phyloP scores from a whole-genome alignment of 23 tunicate genomes.

The Halocynthia roretzi region DNA sequence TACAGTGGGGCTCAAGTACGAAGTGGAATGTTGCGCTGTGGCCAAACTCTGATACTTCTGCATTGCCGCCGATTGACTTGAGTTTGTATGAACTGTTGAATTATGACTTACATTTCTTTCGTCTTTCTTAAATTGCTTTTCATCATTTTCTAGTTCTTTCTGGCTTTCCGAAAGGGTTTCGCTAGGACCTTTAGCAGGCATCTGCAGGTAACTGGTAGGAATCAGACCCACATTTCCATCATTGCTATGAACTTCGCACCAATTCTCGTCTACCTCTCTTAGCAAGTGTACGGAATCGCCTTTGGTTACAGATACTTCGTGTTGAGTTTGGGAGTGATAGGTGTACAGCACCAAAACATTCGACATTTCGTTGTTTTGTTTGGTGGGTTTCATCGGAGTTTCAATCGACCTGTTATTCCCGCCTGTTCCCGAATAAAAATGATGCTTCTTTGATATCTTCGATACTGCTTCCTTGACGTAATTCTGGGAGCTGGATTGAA shows the following conservation, averaged over 20 bases:
- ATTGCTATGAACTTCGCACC: conserved; percentile 64
- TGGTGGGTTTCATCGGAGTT: background rate
- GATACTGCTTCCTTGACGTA: background rate
- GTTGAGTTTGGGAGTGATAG: conserved; percentile 30
- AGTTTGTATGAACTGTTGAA: too few species aligned
- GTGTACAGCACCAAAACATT: conserved; percentile 11
- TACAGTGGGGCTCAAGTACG: background rate
- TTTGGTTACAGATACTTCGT: conserved; percentile 41
- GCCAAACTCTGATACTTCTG: background rate
- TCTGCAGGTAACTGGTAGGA: conserved; percentile 31
- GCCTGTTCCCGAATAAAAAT: background rate
- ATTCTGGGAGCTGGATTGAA: background rate
- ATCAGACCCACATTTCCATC: conserved; percentile 42
- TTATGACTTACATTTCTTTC: too few species aligned
- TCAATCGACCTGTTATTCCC: too few species aligned
- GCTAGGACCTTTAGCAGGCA: background rate
- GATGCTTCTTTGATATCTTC: background rate
- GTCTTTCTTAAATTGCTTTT: too few species aligned
- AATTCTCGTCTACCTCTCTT: conserved; percentile 35
- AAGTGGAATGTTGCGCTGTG: background rate
- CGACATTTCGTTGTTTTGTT: background rate
- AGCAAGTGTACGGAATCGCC: conserved; percentile 43
- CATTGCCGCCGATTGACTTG: background rate
- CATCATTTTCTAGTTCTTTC: background rate
- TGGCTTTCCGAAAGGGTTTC: background rate